Conservation (phyloP, 37 sponge, comb jelly and placozoan genomes). For the Cladorhizidae sp. region DNA sequence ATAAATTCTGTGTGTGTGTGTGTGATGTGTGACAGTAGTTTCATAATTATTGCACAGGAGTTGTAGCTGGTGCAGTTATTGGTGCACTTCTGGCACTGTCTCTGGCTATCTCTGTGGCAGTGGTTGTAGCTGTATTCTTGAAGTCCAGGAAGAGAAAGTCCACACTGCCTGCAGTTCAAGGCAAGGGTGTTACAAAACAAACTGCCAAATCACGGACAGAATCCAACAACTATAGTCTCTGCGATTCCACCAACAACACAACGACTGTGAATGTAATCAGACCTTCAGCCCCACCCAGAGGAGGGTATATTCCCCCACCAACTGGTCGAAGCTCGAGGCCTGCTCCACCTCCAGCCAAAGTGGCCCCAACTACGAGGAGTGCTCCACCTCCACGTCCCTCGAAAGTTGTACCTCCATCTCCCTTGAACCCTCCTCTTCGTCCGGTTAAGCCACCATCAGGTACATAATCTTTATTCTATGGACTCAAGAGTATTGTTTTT, state of each 20-base stretch:
- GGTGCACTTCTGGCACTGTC: conserved; percentile 18
- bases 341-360: background rate
- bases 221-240: background rate
- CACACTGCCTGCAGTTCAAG: background rate
- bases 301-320: background rate
- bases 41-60: conserved; percentile 3
- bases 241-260: background rate
- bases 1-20: too few species aligned
- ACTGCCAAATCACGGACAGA: background rate
- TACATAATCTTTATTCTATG: background rate
- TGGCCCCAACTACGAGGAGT: background rate
- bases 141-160: conserved; percentile 4
- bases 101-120: background rate
- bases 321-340: background rate
- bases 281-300: background rate
- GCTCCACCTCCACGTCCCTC: conserved; percentile 10
- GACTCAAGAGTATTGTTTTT: background rate
- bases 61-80: conserved; percentile 23
- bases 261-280: conserved; percentile 12
- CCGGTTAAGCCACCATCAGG: background rate
- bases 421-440: conserved; percentile 1
- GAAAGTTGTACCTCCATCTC: conserved; percentile 2
- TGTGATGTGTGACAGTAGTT: too few species aligned
- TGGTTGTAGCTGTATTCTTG: conserved; percentile 14
- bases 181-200: background rate